These are phyloP conservation scores for Hippoglossus hippoglossus DNA, from an alignment of 2,797 vertebrate genomes.

Conservation along the genomic window DNA sequence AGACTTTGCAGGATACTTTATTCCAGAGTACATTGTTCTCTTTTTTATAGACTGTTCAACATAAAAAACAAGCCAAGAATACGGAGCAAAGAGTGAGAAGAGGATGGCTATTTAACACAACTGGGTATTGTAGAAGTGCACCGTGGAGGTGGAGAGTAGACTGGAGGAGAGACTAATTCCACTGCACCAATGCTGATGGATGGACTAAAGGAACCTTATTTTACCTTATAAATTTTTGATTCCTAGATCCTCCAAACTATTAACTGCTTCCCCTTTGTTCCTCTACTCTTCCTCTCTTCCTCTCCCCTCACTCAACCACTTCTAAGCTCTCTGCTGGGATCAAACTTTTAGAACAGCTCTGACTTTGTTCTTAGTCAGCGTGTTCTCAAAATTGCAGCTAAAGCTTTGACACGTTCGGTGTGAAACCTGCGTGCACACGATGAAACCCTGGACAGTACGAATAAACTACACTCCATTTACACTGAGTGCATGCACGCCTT, in stretches of 20 bases:
- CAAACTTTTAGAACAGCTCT: constrained; percentile 50
- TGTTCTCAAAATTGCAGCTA: constrained; percentile 44
- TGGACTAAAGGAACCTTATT: constrained; percentile 76
- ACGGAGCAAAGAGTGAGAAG: constrained; percentile 6
- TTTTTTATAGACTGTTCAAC: constrained; percentile 5
- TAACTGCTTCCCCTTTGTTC: constrained; percentile 70
- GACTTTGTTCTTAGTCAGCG: constrained; percentile 59
- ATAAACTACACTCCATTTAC: not conserved
- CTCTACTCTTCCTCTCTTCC: constrained; percentile 32
- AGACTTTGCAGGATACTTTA: not conserved
- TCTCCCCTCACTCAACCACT: constrained; percentile 53
- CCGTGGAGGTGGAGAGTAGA: constrained; percentile 40
- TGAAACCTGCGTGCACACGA: not conserved
- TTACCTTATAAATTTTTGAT: constrained; percentile 77
- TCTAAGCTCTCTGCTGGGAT: constrained; percentile 61
- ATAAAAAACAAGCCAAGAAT: not conserved
- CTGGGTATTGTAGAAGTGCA: constrained; percentile 27
- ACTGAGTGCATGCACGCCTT: not conserved
- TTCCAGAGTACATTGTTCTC: not conserved
- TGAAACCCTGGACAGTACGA: constrained; percentile 1
- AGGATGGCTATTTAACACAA: constrained; percentile 13
- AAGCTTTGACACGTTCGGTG: constrained; percentile 5
- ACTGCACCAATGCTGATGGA: constrained; percentile 70
- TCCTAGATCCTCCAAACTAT: constrained; percentile 70
- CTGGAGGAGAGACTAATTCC: constrained; percentile 65